A percentile compares a stretch with the other conserved stretches of the same genome.
These are phyloP conservation scores for Eupeodes luniger DNA, from an alignment of 2,888 invertebrate genomes.

Conservation along the genomic window DNA sequence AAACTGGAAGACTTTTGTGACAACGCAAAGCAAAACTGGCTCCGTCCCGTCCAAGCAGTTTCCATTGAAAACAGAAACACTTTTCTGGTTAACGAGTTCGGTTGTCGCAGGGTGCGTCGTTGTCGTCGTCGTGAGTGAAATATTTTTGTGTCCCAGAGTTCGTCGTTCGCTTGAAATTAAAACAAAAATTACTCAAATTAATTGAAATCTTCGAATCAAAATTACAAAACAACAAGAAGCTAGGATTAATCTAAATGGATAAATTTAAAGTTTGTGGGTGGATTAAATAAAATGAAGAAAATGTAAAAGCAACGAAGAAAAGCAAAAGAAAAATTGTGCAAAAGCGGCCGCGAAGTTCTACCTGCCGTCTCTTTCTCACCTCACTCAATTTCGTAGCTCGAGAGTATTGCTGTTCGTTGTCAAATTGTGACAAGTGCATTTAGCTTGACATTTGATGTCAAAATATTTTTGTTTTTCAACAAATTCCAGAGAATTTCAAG, in stretches of 20 bases:
- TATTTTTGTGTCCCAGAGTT: neutral
- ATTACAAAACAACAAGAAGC: neutral
- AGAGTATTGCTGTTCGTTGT: constrained; percentile 59
- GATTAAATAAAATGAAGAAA: neutral
- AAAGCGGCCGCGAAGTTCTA: constrained; percentile 70
- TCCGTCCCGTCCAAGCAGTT: constrained; percentile 63
- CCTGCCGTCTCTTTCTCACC: constrained; percentile 63
- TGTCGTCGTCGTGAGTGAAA: neutral
- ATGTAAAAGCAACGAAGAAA: constrained; percentile 27
- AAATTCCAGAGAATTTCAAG: neutral
- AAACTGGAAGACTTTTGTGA: constrained; percentile 57
- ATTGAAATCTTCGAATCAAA: neutral
- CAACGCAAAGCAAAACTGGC: constrained; percentile 44
- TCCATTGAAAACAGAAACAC: constrained; percentile 60
- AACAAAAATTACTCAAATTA: neutral
- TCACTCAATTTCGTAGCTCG: constrained; percentile 18
- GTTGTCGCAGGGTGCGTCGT: constrained; percentile 22
- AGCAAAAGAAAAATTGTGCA: constrained; percentile 51
- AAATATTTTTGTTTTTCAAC: constrained; percentile 71
- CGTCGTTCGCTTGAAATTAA: neutral
- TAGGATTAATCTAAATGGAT: constrained; percentile 2
- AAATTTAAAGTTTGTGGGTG: constrained; percentile 27
- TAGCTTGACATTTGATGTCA: constrained; percentile 72
- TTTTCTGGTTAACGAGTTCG: constrained; percentile 67
- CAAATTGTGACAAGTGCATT: constrained; percentile 73